Conservation (phyloP, 2,113 vertebrate species). For the Camelus bactrianus region DNA sequence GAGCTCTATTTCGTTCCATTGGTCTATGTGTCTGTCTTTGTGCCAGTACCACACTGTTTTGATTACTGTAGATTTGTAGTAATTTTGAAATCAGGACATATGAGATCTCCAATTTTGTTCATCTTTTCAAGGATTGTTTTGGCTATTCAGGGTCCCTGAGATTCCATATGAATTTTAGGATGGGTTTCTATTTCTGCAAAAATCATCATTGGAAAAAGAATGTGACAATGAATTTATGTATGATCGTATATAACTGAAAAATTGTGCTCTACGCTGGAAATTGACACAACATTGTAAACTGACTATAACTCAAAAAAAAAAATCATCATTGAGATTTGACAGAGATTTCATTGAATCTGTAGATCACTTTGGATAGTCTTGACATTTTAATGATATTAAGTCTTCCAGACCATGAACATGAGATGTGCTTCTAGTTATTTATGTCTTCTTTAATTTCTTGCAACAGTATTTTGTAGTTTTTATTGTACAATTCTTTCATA, state of each 20-base stretch:
- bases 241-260: no score
- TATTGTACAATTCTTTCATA: neutral
- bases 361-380: neutral
- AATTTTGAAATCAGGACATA: neutral
- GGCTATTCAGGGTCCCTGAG: neutral
- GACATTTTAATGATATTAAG: neutral
- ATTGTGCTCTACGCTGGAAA: no score
- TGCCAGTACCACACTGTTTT: neutral
- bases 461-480: neutral
- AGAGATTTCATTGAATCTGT: neutral
- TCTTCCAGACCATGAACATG: neutral
- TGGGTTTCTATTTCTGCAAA: neutral
- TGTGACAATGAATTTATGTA: no score
- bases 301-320: neutral
- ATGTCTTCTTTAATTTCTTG: neutral
- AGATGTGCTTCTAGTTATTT: neutral
- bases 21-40: neutral
- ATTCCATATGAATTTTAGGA: slow-evolving; percentile 8
- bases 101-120: neutral
- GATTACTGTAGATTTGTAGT: neutral
- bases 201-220: neutral
- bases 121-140: neutral
- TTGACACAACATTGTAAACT: no score
- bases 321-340: neutral
- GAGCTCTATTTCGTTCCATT: neutral